phyloP scores from a whole-genome alignment of 2,797 vertebrate genomes.

The Danio tinwini region DNA sequence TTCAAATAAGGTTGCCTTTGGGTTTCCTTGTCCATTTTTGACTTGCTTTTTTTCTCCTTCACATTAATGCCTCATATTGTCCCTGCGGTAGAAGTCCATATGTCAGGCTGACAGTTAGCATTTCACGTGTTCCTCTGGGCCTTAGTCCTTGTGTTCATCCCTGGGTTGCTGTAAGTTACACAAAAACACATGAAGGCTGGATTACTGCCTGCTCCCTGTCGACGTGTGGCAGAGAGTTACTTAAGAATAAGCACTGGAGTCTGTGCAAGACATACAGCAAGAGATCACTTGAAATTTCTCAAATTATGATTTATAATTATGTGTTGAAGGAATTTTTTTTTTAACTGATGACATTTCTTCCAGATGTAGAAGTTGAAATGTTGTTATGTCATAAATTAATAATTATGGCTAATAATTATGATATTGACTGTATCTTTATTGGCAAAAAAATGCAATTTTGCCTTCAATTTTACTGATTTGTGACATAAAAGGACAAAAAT shows the following conservation, averaged over 20 bases:
- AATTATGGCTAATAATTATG: no score
- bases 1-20: slow-evolving; percentile 24
- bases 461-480: background rate
- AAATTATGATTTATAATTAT: no score
- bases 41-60: background rate
- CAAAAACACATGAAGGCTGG: slow-evolving; percentile 13
- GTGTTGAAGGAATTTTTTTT: no score
- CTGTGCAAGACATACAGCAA: background rate
- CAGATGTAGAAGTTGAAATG: no score
- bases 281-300: no score
- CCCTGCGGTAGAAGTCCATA: slow-evolving; percentile 12
- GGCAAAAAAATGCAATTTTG: background rate
- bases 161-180: background rate
- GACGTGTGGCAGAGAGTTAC: background rate
- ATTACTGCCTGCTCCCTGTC: background rate
- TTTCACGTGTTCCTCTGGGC: slow-evolving; percentile 3
- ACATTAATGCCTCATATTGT: background rate
- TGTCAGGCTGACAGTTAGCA: slow-evolving; percentile 23
- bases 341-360: no score
- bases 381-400: no score
- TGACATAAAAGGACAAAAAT: no score
- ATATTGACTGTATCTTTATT: no score
- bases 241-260: background rate
- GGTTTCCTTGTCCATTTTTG: no score
- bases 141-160: background rate